Base-by-base conservation (phyloP, 2,888 invertebrate species). In the Stenolophus ochropezus region DNA sequence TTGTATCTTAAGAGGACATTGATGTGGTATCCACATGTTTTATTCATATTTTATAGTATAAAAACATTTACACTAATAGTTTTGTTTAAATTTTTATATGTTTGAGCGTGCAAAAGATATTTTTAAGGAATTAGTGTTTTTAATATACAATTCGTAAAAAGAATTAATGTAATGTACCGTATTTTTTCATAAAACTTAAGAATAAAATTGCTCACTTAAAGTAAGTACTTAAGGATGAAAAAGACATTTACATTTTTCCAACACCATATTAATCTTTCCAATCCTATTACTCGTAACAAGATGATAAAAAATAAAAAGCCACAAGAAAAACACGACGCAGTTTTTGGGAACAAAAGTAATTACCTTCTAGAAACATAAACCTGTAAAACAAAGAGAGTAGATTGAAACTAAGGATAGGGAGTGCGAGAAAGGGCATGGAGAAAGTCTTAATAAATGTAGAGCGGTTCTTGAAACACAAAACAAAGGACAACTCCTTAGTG, bases 361-460 rank as follows among this genome's bases (percentile, higher is more conserved):
- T 69, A 69, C 42, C 42, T 25, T 25, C 61, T 8, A 14, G 16
- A 33, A 69, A 33, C 18, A 69, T 49, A 73, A 21, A 73, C 21
- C 49, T 73, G 23, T 49, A 5, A 47, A 49, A 73, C 47, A 49
- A 49, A 21, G 49, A 23, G 14, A 73, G 23, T 23, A 47, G 47
- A 49, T 73, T 73, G 23, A 73, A 73, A 73, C 49, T 49, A 49
- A 73, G 49, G 23, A 73, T 5, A 49, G 69, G 1, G 8, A 16
- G 16, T 25, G 18, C 69, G 23, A 20, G 49, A 73, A 71, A 73
- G 51, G 33, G 42, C 33, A 69, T 51, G 73, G 21, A 47, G n/a
- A 21, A 73, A 21, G 73, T 51, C 73, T 73, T 73, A 73, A 73
- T 73, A 75, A 75, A 75, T 75, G 56, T 75, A 25, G 53, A 49